Conservation (phyloP, 2,113 vertebrate genomes). For the Synchiropus splendidus region DNA sequence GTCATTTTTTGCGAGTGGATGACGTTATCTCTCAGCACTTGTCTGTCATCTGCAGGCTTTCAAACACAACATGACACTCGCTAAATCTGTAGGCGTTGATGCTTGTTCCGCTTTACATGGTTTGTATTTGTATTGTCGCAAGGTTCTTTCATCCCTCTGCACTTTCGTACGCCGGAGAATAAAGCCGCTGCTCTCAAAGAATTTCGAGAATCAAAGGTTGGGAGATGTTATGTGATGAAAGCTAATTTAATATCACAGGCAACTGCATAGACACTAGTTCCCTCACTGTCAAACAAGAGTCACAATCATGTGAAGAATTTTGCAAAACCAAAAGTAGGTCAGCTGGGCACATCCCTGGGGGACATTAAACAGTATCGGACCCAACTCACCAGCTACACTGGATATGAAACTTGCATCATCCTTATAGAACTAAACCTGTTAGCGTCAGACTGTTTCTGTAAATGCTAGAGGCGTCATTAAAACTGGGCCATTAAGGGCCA, state of each 20-base stretch:
- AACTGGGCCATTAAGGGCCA: too few species aligned
- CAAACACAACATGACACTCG: slow-evolving; percentile 15
- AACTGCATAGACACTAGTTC: too few species aligned
- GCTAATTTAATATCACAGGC: too few species aligned
- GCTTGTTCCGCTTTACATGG: neutral
- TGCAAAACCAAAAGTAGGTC: slow-evolving; percentile 65
- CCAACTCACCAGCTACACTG: slow-evolving; percentile 16
- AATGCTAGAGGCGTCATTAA: too few species aligned
- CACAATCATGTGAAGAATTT: slow-evolving; percentile 44
- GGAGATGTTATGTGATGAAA: too few species aligned
- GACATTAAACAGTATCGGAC: slow-evolving; percentile 51
- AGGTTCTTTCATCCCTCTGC: slow-evolving; percentile 20
- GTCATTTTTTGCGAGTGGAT: slow-evolving; percentile 4
- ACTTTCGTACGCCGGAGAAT: slow-evolving; percentile 20
- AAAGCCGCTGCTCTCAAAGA: slow-evolving; percentile 24
- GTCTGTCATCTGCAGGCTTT: slow-evolving; percentile 16
- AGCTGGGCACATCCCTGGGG: slow-evolving; percentile 55
- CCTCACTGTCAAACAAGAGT: too few species aligned
- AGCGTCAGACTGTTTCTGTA: too few species aligned
- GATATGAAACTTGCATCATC: too few species aligned
- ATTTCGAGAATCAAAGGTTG: too few species aligned
- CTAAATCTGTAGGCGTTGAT: slow-evolving; percentile 38
- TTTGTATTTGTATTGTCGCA: slow-evolving; percentile 6
- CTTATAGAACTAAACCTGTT: too few species aligned
- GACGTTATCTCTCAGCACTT: slow-evolving; percentile 9